These are phyloP conservation scores for Dolichoris vasculosae DNA, from an alignment of 1,140 invertebrate genomes.

Conservation along the genomic window DNA sequence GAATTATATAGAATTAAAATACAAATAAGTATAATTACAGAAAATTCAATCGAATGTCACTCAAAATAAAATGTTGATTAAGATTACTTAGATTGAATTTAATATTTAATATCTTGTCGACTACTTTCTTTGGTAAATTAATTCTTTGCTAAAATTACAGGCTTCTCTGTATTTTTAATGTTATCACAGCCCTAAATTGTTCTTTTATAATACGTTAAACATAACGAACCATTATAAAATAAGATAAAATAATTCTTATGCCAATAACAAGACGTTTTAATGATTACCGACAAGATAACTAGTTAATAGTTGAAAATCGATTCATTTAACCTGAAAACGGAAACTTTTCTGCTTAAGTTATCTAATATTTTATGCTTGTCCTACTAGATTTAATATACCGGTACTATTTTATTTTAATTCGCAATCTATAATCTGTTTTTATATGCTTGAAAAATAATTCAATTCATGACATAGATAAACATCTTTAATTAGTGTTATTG, in stretches of 20 bases:
- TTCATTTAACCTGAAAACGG: background rate
- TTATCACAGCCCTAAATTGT: background rate
- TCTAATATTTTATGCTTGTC: background rate
- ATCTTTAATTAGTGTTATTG: conserved; percentile 21
- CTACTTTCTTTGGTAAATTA: too few species aligned
- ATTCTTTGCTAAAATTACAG: too few species aligned
- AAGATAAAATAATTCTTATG: background rate
- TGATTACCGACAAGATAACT: background rate
- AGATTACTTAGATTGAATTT: background rate
- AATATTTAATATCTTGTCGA: background rate
- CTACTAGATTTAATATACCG: background rate
- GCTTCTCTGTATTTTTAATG: too few species aligned
- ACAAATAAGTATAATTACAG: too few species aligned
- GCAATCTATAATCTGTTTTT: conserved; percentile 3
- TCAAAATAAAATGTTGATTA: background rate
- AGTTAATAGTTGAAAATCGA: background rate
- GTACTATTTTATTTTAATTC: background rate
- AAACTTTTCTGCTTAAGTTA: background rate
- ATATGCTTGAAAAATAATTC: conserved; percentile 21
- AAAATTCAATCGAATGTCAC: background rate
- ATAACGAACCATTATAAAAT: background rate
- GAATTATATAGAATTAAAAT: too few species aligned
- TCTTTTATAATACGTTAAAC: background rate
- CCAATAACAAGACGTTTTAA: background rate
- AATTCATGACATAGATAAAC: background rate